Base-by-base conservation (phyloP, 2,888 invertebrate genomes). In the Endotricha flammealis region DNA sequence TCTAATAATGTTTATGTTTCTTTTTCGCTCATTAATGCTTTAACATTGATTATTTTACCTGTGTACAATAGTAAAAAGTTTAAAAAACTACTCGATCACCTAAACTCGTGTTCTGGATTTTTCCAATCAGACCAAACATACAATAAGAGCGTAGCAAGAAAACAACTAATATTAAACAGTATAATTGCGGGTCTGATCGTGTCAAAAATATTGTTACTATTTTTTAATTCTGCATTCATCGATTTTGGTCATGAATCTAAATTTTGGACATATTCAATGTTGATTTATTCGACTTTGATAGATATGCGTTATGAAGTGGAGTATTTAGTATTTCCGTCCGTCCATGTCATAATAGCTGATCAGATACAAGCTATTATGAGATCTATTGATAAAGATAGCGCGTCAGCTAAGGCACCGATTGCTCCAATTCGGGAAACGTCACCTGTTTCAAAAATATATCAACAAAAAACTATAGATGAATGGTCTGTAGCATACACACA, bases 401-500 rank as follows among this genome's bases (percentile, higher is more conserved):
- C n/a, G 2, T 27, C 27, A 12, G 12, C 27, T 27, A 5, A 12
- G 7, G 10, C 6, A 3, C 1, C 12, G 4, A 4, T 34, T n/a
- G 16, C n/a, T 6, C n/a, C 7, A 32, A 12, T 27, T 14, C 8
- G 12, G 4, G 5, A 24, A 8, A 12, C 8, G 8, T 20, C 4
- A 16, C 25, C 7, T 12, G 12, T 20, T 10, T 8, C 4, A 36
- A 1, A 20, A 10, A 1, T 17, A 30, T 9, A 12, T 12, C 16
- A 25, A 2, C 28, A 45, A 10, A 27, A 11, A 9, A 43, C 44
- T 8, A 34, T 63, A 14, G 48, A 66, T 22, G 47, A 51, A 38
- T 66, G 64, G 64, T 50, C 51, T 6, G 38, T 39, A 8, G 54
- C 58, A 0, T 69, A 64, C 23, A 48, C 45, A 3, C 57, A 48